Evolutionary conservation across 1,140 invertebrate species (phyloP).

Genomic region (Euura lappo): DNA sequence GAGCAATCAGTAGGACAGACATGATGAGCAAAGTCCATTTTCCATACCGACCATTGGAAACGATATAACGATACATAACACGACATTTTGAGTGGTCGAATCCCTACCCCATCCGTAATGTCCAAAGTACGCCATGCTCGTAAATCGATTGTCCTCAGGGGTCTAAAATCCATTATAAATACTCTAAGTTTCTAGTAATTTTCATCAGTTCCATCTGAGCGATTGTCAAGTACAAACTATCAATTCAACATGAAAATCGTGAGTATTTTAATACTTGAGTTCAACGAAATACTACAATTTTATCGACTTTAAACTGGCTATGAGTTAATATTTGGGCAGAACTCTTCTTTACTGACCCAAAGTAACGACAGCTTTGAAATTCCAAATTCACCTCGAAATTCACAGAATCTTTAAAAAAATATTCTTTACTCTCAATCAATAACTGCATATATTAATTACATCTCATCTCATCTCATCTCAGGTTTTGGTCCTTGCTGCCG

Average conservation of each 20-base stretch:
- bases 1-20: too few relatives aligned
- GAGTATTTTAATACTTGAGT: not conserved
- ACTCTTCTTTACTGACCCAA: not conserved
- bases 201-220: not conserved
- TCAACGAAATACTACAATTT: too few relatives aligned
- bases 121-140: not conserved
- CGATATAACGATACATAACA: not conserved
- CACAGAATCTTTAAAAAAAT: not conserved
- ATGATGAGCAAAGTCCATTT: too few relatives aligned
- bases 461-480: not conserved
- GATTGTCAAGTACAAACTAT: not conserved
- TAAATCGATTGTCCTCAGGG: not conserved
- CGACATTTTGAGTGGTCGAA: not conserved
- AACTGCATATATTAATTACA: not conserved
- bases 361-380: not conserved
- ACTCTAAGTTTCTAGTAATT: not conserved
- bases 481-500: conserved; percentile 8
- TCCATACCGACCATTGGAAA: too few relatives aligned
- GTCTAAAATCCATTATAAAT: not conserved
- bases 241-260: not conserved
- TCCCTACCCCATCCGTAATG: not conserved
- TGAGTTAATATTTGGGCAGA: not conserved
- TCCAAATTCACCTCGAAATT: too few relatives aligned
- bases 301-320: too few relatives aligned
- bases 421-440: not conserved